Evolutionary conservation across 2,113 vertebrate species (phyloP), one percentile per base, ranked within the genome.

Genomic region (Lampris megalopsis): DNA sequence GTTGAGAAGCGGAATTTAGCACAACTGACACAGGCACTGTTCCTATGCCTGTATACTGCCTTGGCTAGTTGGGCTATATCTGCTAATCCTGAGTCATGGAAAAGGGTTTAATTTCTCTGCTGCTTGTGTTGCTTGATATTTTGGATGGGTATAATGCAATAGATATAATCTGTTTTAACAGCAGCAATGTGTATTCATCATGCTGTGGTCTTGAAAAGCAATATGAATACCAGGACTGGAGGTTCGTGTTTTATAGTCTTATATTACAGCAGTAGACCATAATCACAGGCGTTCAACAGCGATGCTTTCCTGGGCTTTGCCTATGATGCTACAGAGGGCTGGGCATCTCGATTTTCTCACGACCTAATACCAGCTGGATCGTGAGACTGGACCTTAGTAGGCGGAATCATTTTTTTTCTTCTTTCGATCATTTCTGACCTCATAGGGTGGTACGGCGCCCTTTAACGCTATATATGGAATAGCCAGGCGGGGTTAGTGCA

Each of bases 281-380:
- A 50, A 54, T 71, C 83, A 78, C 50, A 76, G 59, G 73, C 61
- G 47, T 1, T 37, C 54, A 6, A 56, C 11, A 77, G 38, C 42
- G 81, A 85, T 81, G 74, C 82, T 77, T 24, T 73, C 37, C 43
- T 49, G 77, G 81, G 66, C 47, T 68, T 68, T n/a, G 10, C 6
- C 13, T 35, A 57, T 37, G 9, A 2, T 36, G 52, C 37, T 11
- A n/a, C 48, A 70, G 48, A 63, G 69, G 74, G 48, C 6, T 35
- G 76, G 81, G 67, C 50, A 81, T 74, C 74, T 89, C 74, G 58
- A 77, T 89, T 92, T 92, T 91, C 91, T 92, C 91, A 92, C 89
- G 91, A 92, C 89, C 89, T 87, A 84, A 84, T 83, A 84, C 80
- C 78, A 82, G 88, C 80, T 84, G 87, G 75, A 47, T 80, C 85